Conservation (phyloP, 2,113 vertebrate genomes). For the Chaetops frenatus region DNA sequence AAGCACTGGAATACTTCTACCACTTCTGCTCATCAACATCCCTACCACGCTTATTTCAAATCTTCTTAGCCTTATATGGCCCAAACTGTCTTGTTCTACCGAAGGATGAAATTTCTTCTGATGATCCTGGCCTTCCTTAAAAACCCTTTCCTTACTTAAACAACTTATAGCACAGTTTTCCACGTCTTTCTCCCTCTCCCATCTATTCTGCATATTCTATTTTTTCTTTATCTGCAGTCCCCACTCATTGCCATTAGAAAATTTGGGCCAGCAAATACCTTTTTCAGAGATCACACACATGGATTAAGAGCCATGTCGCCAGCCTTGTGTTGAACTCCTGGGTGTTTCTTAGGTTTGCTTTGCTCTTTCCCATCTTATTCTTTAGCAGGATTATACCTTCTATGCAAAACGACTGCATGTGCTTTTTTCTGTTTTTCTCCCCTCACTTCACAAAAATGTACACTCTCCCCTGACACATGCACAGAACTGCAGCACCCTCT, state of each 20-base stretch:
- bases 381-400: neutral
- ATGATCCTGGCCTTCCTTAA: neutral
- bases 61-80: neutral
- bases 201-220: neutral
- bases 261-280: neutral
- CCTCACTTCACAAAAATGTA: neutral
- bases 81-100: neutral
- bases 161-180: neutral
- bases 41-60: neutral
- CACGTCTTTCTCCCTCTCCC: neutral
- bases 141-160: neutral
- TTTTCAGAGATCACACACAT: neutral
- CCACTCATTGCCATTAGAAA: neutral
- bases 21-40: neutral
- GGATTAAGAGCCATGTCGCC: neutral
- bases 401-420: neutral
- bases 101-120: neutral
- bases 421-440: neutral
- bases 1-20: neutral
- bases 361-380: neutral
- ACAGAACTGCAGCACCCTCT: neutral
- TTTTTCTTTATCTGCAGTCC: neutral
- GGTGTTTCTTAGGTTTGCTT: neutral
- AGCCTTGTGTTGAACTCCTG: neutral
- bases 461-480: neutral